Base-by-base conservation (phyloP, 1,140 invertebrate species). In the Saccostrea cuccullata region DNA sequence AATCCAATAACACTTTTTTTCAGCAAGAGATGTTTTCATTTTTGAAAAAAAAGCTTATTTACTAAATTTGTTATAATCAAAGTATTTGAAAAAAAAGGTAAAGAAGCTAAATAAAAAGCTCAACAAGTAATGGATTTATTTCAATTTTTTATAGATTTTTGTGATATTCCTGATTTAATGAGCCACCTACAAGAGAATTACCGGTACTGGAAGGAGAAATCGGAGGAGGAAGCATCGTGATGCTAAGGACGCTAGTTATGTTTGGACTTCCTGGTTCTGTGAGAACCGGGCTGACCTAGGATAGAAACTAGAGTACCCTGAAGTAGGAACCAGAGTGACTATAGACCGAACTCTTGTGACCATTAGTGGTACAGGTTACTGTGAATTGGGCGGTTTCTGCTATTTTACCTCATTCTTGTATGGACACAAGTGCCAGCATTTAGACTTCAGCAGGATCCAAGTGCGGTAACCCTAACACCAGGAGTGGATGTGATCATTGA, bases 151-250 rank as follows among this genome's bases (percentile, higher is more conserved):
- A 6, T 94, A 99, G 98, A 97, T 85, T 98, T 98, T 94, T 97
- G 98, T 92, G 98, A 98, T 94, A 97, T 98, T 96, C 98, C 98
- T 0, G 98, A 98, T 95, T 95, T 98, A 90, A 96, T 98, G 84
- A 96, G 96, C 1, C 96, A 98, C 93, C 97, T 98, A 94, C 96
- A 97, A 91, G 95, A 95, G 90, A 99, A 99, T 95, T 98, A 99
- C 94, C 96, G 97, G 83, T 98, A 97, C 93, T 99, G 98, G 98
- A 98, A 98, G 93, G 97, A 98, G 13, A 92, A 95, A 90, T 95
- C 96, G 84, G 92, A 93, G 36, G 84, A 88, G 2, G 70, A 77
- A 77, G 26, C 70, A 2, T 77, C 70, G 12, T 77, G 70, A 77
- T 77, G 70, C 23, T 77, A 4, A 77, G 26, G n/a, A 64, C 2